Conservation (phyloP, 2,797 vertebrate genomes). For the Crocodylus rhombifer region DNA sequence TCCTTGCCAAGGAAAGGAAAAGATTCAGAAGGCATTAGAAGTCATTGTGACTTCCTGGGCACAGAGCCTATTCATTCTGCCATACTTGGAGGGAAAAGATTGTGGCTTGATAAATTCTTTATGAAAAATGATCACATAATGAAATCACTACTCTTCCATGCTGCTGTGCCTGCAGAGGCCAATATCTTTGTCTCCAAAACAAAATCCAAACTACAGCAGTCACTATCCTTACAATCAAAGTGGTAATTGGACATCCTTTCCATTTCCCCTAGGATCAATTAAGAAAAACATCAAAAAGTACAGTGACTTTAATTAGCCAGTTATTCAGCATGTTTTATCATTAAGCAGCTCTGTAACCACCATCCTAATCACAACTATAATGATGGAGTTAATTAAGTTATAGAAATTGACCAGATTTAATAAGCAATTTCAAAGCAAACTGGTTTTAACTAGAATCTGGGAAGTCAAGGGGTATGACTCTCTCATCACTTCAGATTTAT, state of each 20-base stretch:
- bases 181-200: background rate
- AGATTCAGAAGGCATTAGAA: background rate
- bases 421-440: slow-evolving; percentile 36
- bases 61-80: background rate
- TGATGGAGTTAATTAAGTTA: slow-evolving; percentile 64
- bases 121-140: background rate
- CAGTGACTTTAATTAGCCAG: slow-evolving; percentile 76
- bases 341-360: slow-evolving; percentile 57
- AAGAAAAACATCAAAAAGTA: slow-evolving; percentile 66
- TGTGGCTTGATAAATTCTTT: background rate
- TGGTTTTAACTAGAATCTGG: slow-evolving; percentile 17
- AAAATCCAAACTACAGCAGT: background rate
- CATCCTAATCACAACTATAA: slow-evolving; percentile 49
- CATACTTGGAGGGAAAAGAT: background rate
- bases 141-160: background rate
- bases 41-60: background rate
- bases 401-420: slow-evolving; percentile 44
- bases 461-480: background rate
- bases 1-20: background rate
- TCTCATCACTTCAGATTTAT: slow-evolving; percentile 1
- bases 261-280: slow-evolving; percentile 67
- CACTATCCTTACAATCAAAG: slow-evolving; percentile 43
- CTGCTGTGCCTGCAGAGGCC: background rate
- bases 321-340: slow-evolving; percentile 56
- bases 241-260: slow-evolving; percentile 43